These are phyloP conservation scores for Acromyrmex heyeri DNA, from an alignment of 1,140 invertebrate genomes.

Conservation along the genomic window DNA sequence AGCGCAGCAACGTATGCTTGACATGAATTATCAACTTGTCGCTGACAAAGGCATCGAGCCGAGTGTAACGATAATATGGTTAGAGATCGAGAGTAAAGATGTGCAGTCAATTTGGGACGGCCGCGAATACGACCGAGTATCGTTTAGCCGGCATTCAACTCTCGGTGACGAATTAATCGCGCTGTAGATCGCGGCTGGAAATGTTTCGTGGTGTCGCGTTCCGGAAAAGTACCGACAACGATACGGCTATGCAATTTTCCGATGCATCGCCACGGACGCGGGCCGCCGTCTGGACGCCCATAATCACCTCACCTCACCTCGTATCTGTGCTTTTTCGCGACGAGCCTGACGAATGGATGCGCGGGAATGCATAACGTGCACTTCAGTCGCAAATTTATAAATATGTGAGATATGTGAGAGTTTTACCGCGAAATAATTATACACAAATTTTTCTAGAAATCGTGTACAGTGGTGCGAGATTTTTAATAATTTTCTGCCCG, in stretches of 20 bases:
- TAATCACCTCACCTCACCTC: neutral
- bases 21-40: slow-evolving; percentile 71
- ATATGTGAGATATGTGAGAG: neutral
- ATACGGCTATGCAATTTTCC: slow-evolving; percentile 36
- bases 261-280: slow-evolving; percentile 22
- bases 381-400: slow-evolving; percentile 22
- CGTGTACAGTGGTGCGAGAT: neutral
- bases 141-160: slow-evolving; percentile 50
- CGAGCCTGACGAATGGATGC: slow-evolving; percentile 28
- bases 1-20: slow-evolving; percentile 58
- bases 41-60: slow-evolving; percentile 47
- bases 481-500: neutral
- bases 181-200: neutral
- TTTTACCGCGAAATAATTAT: neutral
- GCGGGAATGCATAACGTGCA: slow-evolving; percentile 28
- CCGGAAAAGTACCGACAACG: slow-evolving; percentile 17
- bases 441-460: neutral
- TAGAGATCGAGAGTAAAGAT: slow-evolving; percentile 24
- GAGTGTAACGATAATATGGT: slow-evolving; percentile 63
- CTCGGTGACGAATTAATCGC: slow-evolving; percentile 59
- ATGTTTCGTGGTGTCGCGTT: slow-evolving; percentile 14
- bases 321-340: slow-evolving; percentile 27
- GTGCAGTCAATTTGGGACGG: slow-evolving; percentile 22
- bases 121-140: slow-evolving; percentile 46
- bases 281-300: slow-evolving; percentile 39